Evolutionary conservation across 2,113 vertebrate species (phyloP).

Genomic region (Desmodus rotundus): DNA sequence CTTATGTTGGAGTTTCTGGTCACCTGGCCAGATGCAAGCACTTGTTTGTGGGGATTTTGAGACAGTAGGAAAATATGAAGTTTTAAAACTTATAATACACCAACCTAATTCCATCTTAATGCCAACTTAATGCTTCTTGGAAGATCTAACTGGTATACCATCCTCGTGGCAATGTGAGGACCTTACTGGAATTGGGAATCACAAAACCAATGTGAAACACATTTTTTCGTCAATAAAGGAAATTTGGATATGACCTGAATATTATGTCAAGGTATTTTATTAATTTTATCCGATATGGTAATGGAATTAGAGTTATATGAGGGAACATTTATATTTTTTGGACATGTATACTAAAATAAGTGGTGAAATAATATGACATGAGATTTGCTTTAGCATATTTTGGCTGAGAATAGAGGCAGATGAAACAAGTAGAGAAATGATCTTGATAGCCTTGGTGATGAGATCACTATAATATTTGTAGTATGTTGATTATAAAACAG

Average conservation of each 20-base stretch:
- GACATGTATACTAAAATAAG: background rate
- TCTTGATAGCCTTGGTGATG: background rate
- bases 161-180: background rate
- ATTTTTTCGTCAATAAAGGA: background rate
- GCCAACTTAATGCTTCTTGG: background rate
- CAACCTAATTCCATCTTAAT: background rate
- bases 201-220: background rate
- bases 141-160: background rate
- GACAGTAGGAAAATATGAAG: background rate
- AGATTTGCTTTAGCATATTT: background rate
- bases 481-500: background rate
- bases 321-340: background rate
- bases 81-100: background rate
- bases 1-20: background rate
- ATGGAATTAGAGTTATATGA: background rate
- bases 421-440: background rate
- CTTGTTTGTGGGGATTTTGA: background rate
- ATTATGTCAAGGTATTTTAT: background rate
- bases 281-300: background rate
- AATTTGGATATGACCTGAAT: background rate
- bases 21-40: background rate
- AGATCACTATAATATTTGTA: background rate
- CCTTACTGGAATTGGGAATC: background rate
- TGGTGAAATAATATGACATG: background rate
- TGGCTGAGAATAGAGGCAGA: background rate